phyloP scores from a whole-genome alignment of 2,888 invertebrate species.

The Pharmacophagus antenor region DNA sequence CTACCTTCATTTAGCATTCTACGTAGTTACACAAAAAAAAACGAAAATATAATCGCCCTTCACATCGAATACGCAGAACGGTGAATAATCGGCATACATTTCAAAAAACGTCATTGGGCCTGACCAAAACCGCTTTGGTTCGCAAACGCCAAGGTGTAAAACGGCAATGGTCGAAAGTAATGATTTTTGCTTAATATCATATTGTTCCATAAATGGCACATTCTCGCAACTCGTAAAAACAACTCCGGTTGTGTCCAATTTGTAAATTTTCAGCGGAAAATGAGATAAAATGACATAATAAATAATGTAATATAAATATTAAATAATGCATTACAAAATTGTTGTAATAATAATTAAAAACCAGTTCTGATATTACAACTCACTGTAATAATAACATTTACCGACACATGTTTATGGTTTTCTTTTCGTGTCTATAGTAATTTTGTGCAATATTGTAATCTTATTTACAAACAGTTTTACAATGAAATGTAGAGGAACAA shows the following conservation, averaged over 20 bases:
- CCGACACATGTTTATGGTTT: too few species aligned
- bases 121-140: slow-evolving; percentile 39
- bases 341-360: too few species aligned
- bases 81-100: slow-evolving; percentile 9
- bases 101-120: slow-evolving; percentile 24
- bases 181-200: slow-evolving; percentile 68
- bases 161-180: slow-evolving; percentile 50
- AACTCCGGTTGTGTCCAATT: slow-evolving; percentile 34
- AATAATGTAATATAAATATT: too few species aligned
- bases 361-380: too few species aligned
- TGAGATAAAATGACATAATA: too few species aligned
- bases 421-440: too few species aligned
- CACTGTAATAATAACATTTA: too few species aligned
- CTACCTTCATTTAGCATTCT: neutral
- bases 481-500: too few species aligned
- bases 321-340: too few species aligned
- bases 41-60: neutral
- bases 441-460: too few species aligned
- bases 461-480: too few species aligned
- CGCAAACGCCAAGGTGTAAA: slow-evolving; percentile 39
- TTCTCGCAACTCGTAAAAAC: slow-evolving; percentile 53
- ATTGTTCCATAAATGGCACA: slow-evolving; percentile 63
- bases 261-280: slow-evolving; percentile 23
- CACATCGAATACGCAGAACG: neutral
- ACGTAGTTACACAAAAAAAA: neutral